Conservation (phyloP, 2,888 invertebrate species). For the Sphaeridia pumilis region DNA sequence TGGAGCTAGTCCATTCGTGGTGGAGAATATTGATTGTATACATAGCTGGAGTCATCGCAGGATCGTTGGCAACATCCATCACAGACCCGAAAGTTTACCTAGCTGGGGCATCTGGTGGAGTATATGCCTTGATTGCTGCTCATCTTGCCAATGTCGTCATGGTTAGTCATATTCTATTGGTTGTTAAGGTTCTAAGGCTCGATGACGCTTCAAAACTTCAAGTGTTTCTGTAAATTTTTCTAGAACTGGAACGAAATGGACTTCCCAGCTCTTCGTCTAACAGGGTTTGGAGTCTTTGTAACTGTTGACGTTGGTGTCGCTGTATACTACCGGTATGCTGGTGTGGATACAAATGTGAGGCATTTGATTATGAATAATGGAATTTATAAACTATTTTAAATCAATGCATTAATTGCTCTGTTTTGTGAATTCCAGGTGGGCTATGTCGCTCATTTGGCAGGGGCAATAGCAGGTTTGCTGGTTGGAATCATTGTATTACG, state of each 20-base stretch:
- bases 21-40: conserved; percentile 71
- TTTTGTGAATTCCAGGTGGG: conserved; percentile 57
- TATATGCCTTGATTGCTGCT: conserved; percentile 84
- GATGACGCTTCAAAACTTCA: background rate
- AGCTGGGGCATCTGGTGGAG: conserved; percentile 91
- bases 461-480: conserved; percentile 72
- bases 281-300: conserved; percentile 69
- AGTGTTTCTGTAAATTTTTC: conserved; percentile 35
- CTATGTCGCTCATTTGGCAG: conserved; percentile 87
- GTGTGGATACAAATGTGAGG: conserved; percentile 48
- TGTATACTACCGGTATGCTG: conserved; percentile 72
- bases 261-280: conserved; percentile 67
- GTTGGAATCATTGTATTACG: conserved; percentile 68
- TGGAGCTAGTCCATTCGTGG: conserved; percentile 94
- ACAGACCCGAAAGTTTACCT: conserved; percentile 66
- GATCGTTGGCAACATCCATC: conserved; percentile 68
- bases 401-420: background rate
- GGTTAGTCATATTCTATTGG: no score
- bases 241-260: conserved; percentile 98
- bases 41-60: conserved; percentile 70
- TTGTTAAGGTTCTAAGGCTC: no score
- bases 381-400: background rate
- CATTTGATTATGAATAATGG: background rate
- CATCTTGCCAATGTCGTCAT: conserved; percentile 84
- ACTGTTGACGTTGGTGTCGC: conserved; percentile 78